Base-by-base conservation (phyloP, 2,888 invertebrate species). In the Drosophila mulleri region DNA sequence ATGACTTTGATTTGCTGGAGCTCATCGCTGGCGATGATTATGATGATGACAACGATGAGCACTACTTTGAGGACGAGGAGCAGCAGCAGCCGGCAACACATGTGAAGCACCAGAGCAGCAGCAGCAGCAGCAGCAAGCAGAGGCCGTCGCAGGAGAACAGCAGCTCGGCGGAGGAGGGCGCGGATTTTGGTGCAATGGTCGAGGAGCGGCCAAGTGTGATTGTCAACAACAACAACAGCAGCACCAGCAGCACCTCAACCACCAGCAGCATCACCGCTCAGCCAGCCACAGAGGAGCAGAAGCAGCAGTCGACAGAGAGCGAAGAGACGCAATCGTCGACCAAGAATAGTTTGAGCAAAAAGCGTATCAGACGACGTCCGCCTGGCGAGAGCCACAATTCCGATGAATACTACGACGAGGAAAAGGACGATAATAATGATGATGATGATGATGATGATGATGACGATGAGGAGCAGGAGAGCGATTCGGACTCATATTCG, bases 341-440 rank as follows among this genome's bases (percentile, higher is more conserved):
- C 45, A 79, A 88, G 54, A 67, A 86, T 35, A 72, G 77, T 56
- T 41, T 67, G 47, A 62, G 70, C 59, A 86, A 89, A 41, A 88
- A 89, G 71, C 88, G 91, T 53, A 81, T 88, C 62, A 78, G 88
- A 39, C 72, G 90, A 3, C 73, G 91, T 48, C 90, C 90, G 14
- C 4, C 50, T 63, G 29, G 54, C 4, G 54, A 11, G 0, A 39
- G 8, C 2, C 16, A 39, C 42, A 63, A 48, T 41, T 72, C 76
- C 14, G 72, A 71, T n/a, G 86, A 88, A 1, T 82, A 88, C 48
- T 80, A 81, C 44, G 78, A 75, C 16, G 78, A 80, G 0, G 73
- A 75, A 7, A 75, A 80, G 0, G 72, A 75, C 29, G 29, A 29
- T 29, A 29, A 29, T 29, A 7, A 29, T 29, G 7, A 29, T 12